These are phyloP conservation scores for Neoarius graeffei DNA, from an alignment of 2,113 vertebrate species.

Conservation along the genomic window DNA sequence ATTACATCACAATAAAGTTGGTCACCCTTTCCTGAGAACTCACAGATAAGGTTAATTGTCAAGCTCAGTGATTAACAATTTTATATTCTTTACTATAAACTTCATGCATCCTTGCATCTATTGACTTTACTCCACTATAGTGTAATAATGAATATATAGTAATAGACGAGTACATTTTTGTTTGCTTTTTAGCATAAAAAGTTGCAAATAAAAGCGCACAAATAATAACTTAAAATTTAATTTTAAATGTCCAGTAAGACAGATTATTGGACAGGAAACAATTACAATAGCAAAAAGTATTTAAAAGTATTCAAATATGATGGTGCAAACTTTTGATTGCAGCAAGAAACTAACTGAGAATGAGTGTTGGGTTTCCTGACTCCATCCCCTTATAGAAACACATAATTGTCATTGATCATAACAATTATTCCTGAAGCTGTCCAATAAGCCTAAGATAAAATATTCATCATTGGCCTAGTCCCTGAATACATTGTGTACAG, in stretches of 20 bases:
- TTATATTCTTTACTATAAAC: not conserved
- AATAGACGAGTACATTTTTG: not conserved
- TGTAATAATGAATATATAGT: not conserved
- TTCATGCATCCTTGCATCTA: not conserved
- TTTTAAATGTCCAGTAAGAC: not conserved
- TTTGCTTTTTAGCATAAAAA: not conserved
- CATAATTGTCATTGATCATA: not conserved
- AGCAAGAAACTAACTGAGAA: not conserved
- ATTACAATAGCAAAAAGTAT: not conserved
- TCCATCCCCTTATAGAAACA: not conserved
- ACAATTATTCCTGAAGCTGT: not conserved
- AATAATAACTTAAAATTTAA: not conserved
- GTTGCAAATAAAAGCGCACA: not conserved
- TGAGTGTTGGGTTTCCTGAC: not conserved
- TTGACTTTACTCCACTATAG: not conserved
- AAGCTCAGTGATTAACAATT: not conserved
- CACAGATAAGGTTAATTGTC: not conserved
- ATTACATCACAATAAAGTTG: not conserved
- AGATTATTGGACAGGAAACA: not conserved
- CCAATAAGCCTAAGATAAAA: not conserved
- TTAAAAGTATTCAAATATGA: not conserved
- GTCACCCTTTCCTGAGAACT: not conserved
- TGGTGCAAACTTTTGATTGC: not conserved
- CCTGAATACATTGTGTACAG: not conserved
- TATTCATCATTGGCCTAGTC: not conserved